Evolutionary conservation across 2,797 vertebrate genomes (phyloP), one percentile per base, ranked within the genome.

Genomic region (Sandelia bainsii): DNA sequence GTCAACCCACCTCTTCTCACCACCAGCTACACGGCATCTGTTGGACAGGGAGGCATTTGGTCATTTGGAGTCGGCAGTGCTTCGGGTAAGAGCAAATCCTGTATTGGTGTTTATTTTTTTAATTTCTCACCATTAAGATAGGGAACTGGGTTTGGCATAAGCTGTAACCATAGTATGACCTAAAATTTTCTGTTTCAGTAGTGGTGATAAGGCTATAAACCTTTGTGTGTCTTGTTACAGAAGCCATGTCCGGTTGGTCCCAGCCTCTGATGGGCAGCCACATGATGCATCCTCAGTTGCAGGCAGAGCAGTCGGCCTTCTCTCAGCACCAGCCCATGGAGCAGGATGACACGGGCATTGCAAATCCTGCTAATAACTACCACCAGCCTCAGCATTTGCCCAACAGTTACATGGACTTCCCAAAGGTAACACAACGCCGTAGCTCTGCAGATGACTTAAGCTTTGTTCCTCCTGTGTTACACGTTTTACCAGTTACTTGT

Each of bases 321-420:
- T 98, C 97, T 75, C 98, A 99, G 90, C 97, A 99, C 94, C 98
- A 99, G 87, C 96, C 97, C 27, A 97, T 99, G 97, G 98, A 99
- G 89, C 96, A 98, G 93, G 98, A 99, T 69, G 97, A 99, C 93
- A 98, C 97, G 13, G 97, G 98, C 93, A 98, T 99, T 52, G 96
- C 98, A 85, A 97, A 98, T 88, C 98, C 98, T 50, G 96, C 97
- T 3, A 99, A 98, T 91, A 97, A 96, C 92, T 99, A 98, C 91
- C 97, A 98, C 94, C 98, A 98, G 94, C 96, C 96, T 73, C 92
- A 92, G 79, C 93, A 94, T 84, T 93, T 99, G 93, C 96, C 97
- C 93, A 98, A 95, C 93, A 97, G 93, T 91, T 99, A 98, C 94
- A 97, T 98, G 94, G 97, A 98, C 94, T 99, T 99, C 93, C 97